Base-by-base conservation (phyloP, 1,140 invertebrate species). In the Anastrepha obliqua region DNA sequence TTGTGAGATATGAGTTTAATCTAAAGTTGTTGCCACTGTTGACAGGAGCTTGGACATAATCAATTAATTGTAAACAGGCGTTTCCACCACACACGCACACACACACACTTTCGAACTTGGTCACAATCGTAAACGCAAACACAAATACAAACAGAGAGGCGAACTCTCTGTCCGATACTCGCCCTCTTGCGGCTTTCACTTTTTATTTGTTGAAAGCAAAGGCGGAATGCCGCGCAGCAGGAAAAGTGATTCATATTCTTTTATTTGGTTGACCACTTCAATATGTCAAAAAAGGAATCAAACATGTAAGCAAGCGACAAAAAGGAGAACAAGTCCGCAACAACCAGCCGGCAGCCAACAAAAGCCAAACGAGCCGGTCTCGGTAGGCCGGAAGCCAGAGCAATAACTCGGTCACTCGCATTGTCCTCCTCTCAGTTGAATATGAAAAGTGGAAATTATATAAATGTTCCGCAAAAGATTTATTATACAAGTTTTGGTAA, bases 201-300 rank as follows among this genome's bases (percentile, higher is more conserved):
- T 87, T 87, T 78, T 78, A 60, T 81, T 87, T 62, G 55, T 20
- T 59, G 60, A 81, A 60, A 13, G 29, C 11, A 9, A 78, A 17
- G 6, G 70, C 8, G 47, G n/a, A n/a, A 6, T 55, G 47, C 17
- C 74, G 74, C 44, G 20, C 74, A 81, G 74, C 74, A 8, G 74
- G 74, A 55, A 81, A 81, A 55, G 44, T 81, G 47, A 81, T 81
- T 81, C 74, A 81, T 81, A 81, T 81, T 81, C 74, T 9, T 81
- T 81, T 81, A 81, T 74, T 74, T 64, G 62, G 55, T 87, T 88
- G 88, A 88, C 88, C 88, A 88, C 88, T 88, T 88, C 88, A 88
- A 88, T 88, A 88, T 88, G 88, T 88, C 88, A 88, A 70, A 64
- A 86, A 64, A 85, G 20, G 64, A 87, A 29, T n/a, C 6, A 81